Conservation (phyloP, 2,797 vertebrate species). For the Chiloscyllium punctatum region DNA sequence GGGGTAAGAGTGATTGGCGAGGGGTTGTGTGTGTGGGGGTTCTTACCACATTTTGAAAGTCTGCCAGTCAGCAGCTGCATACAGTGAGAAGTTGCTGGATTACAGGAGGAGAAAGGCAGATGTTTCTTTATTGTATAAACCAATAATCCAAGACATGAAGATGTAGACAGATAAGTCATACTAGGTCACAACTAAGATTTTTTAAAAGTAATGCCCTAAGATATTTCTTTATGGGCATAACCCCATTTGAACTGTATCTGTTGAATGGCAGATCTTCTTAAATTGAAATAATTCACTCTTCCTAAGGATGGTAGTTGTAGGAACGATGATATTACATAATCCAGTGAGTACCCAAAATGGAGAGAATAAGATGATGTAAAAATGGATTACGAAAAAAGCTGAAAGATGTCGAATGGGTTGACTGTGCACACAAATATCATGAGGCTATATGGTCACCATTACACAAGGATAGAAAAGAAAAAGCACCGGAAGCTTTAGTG, state of each 20-base stretch:
- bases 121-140: slow-evolving; percentile 37
- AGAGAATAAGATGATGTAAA: slow-evolving; percentile 50
- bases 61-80: slow-evolving; percentile 77
- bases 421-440: background rate
- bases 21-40: slow-evolving; percentile 52
- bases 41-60: slow-evolving; percentile 91
- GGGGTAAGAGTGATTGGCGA: slow-evolving; percentile 45
- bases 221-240: background rate
- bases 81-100: slow-evolving; percentile 82
- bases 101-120: slow-evolving; percentile 57
- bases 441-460: background rate
- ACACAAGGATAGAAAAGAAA: background rate
- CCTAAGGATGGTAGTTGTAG: background rate
- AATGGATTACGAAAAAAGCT: background rate
- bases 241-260: slow-evolving; percentile 37
- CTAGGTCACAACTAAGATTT: background rate
- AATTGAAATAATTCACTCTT: slow-evolving; percentile 23
- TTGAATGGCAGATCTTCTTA: slow-evolving; percentile 38
- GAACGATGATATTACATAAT: background rate
- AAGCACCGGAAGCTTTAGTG: background rate
- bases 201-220: background rate
- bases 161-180: slow-evolving; percentile 28
- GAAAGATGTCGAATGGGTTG: slow-evolving; percentile 37
- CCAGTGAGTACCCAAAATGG: background rate
- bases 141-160: slow-evolving; percentile 24